phyloP scores from a whole-genome alignment of 1,140 invertebrate genomes.

The Theocolax elegans region DNA sequence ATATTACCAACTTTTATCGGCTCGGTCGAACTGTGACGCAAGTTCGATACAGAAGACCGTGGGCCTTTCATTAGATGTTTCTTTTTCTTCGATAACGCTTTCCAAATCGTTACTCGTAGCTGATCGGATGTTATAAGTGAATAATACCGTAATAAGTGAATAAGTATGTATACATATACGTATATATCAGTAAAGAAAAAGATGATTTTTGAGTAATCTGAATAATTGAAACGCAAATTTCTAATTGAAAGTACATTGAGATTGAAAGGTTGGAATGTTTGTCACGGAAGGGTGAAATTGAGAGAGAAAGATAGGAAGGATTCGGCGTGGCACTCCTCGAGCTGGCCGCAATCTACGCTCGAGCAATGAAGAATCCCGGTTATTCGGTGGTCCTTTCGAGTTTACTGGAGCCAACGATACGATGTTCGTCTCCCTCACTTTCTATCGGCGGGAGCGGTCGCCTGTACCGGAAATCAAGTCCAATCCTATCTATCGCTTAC shows the following conservation, averaged over 20 bases:
- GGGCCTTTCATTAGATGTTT: conserved; percentile 9
- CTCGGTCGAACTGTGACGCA: conserved; percentile 45
- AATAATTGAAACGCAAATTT: too few relatives aligned
- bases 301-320: conserved; percentile 21
- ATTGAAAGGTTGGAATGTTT: too few relatives aligned
- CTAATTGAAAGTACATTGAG: too few relatives aligned
- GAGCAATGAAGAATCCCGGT: conserved; percentile 56
- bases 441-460: conserved; percentile 50
- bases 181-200: too few relatives aligned
- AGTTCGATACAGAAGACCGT: conserved; percentile 44
- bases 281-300: not conserved
- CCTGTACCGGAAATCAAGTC: conserved; percentile 57
- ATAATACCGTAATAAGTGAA: too few relatives aligned
- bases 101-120: too few relatives aligned
- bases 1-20: conserved; percentile 41
- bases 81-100: conserved; percentile 17
- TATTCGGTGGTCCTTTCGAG: conserved; percentile 55
- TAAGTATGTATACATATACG: too few relatives aligned
- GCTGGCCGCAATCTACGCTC: conserved; percentile 61
- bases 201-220: too few relatives aligned
- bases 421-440: conserved; percentile 49
- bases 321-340: conserved; percentile 54
- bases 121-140: too few relatives aligned
- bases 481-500: conserved; percentile 58
- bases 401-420: conserved; percentile 54